Base-by-base conservation (phyloP, 2,797 vertebrate genomes). In the Chaetodon trifasciatus region DNA sequence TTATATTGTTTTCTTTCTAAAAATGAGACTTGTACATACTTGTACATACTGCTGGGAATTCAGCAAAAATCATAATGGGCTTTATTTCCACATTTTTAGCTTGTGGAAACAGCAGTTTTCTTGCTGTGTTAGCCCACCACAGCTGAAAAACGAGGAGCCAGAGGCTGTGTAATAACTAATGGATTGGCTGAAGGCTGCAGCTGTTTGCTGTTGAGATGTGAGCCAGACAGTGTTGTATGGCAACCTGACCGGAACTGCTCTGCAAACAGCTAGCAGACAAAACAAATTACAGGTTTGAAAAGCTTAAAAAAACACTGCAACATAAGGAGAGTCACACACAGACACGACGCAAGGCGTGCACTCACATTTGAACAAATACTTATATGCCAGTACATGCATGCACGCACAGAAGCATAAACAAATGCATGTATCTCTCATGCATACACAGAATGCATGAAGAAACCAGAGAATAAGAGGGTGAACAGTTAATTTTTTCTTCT, bases 131-230 rank as follows among this genome's bases (percentile, higher is more conserved):
- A 7, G 39, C 19, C 24, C 39, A 23, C 42, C 61, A 5, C 66
- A 42, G 74, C 74, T 71, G 71, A 52, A 23, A 62, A 68, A 61
- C 19, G 24, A 63, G 24, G 35, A 69, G 44, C 39, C n/a, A 42
- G 8, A 44, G 17, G 42, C 73, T 69, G 56, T 52, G 64, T 77
- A 66, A 71, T 63, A 74, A 53, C 67, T 72, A 60, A 85, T 49
- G 52, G 68, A 79, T 57, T 47, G 75, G 72, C 74, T 84, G 67
- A 80, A 17, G 65, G 57, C 78, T 74, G 81, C 85, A 85, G 82
- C 78, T 85, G 86, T 79, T 87, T 84, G 81, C 74, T 70, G 79
- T 74, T 73, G 78, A 82, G 76, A 81, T 42, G 32, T 15, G 56
- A 86, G 87, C 71, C 82, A 81, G 75, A 82, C 65, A 23, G n/a